phyloP scores from a whole-genome alignment of 2,113 vertebrate species.

The Xiphias gladius region DNA sequence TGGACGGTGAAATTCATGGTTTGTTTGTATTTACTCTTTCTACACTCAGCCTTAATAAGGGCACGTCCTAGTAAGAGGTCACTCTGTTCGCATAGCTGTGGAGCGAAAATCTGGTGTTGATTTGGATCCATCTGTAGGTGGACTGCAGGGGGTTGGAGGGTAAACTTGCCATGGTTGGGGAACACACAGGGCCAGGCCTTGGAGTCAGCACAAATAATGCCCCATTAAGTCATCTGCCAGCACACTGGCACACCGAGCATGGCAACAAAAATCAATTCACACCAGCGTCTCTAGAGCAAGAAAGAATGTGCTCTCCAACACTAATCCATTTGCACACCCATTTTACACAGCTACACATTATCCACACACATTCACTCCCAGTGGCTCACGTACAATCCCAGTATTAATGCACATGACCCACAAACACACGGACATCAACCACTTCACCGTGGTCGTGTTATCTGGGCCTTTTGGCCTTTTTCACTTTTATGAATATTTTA shows the following conservation, averaged over 20 bases:
- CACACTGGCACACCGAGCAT: conserved; percentile 48
- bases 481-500: conserved; percentile 49
- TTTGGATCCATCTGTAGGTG: conserved; percentile 76
- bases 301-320: conserved; percentile 5
- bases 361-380: not conserved
- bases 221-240: conserved; percentile 70
- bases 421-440: conserved; percentile 45
- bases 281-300: conserved; percentile 38
- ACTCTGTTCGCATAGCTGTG: conserved; percentile 44
- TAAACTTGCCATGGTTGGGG: conserved; percentile 53
- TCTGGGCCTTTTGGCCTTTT: conserved; percentile 16
- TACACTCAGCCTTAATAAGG: conserved; percentile 22
- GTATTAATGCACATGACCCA: conserved; percentile 52
- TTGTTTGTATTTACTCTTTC: conserved; percentile 14
- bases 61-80: conserved; percentile 49
- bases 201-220: conserved; percentile 81
- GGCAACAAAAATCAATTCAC: conserved; percentile 57
- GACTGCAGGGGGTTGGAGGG: conserved; percentile 67
- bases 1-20: not conserved
- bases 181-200: conserved; percentile 54
- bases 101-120: conserved; percentile 66
- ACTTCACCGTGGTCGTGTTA: conserved; percentile 24
- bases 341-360: not conserved
- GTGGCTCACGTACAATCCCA: conserved; percentile 6
- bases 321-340: conserved; percentile 33